These are phyloP conservation scores for Desmodus rotundus DNA, from an alignment of 2,113 vertebrate genomes.

Conservation along the genomic window DNA sequence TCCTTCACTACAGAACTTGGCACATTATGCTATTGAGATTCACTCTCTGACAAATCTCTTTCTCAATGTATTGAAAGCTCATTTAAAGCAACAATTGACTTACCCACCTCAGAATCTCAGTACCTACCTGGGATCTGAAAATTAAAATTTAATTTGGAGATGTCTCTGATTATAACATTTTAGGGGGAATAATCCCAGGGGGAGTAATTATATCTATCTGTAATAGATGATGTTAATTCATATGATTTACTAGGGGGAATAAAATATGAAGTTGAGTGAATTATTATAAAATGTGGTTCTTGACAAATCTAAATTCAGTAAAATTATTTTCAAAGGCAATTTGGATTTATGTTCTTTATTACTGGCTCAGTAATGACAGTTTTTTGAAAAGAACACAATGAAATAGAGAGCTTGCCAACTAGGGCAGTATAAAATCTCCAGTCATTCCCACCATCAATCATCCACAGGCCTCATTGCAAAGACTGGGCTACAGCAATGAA, in stretches of 20 bases:
- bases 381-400: neutral
- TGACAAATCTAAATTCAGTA: neutral
- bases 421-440: neutral
- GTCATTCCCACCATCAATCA: neutral
- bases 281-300: slow-evolving; percentile 15
- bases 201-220: no score
- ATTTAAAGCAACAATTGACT: neutral
- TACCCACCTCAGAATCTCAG: neutral
- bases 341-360: slow-evolving; percentile 40
- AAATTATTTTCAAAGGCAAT: slow-evolving; percentile 35
- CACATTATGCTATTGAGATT: neutral
- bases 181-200: neutral
- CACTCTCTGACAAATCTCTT: neutral
- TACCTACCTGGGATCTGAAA: neutral
- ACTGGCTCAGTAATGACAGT: neutral
- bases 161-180: neutral
- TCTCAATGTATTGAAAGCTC: neutral
- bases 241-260: neutral
- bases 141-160: neutral
- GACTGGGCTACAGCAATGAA: neutral
- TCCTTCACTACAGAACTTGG: neutral
- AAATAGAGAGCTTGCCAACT: neutral
- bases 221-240: neutral
- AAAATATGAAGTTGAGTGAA: neutral
- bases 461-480: neutral